phyloP scores from a whole-genome alignment of 2,797 vertebrate genomes.

The Sebastes oblongus region DNA sequence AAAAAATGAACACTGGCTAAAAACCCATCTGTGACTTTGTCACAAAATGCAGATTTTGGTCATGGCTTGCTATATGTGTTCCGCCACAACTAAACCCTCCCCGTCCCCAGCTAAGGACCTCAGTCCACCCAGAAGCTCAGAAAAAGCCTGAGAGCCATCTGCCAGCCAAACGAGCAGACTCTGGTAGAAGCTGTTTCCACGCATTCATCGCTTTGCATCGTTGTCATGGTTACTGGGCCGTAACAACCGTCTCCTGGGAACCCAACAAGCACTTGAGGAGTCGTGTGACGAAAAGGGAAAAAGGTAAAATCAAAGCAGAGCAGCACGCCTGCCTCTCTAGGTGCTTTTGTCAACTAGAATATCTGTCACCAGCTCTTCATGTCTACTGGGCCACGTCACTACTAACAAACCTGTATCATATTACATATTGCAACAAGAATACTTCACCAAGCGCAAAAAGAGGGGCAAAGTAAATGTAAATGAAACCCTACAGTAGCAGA shows the following conservation, averaged over 20 bases:
- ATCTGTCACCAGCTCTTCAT: background rate
- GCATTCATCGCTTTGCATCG: slow-evolving; percentile 17
- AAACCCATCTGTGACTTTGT: slow-evolving; percentile 4
- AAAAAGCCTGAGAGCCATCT: slow-evolving; percentile 38
- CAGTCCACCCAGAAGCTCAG: background rate
- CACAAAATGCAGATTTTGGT: slow-evolving; percentile 1
- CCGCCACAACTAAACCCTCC: background rate
- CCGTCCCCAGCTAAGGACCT: background rate
- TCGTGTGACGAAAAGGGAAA: slow-evolving; percentile 36
- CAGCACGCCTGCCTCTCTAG: background rate
- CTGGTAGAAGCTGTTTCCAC: slow-evolving; percentile 12
- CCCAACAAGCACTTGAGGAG: slow-evolving; percentile 39
- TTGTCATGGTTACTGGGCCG: slow-evolving; percentile 66
- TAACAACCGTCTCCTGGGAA: slow-evolving; percentile 69
- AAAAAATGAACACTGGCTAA: background rate
- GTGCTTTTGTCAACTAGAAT: background rate
- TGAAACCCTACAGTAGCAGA: background rate
- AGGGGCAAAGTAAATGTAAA: slow-evolving; percentile 14
- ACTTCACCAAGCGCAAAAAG: background rate
- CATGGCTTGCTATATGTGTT: background rate
- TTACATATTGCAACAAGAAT: background rate
- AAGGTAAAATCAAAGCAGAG: background rate
- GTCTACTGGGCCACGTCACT: background rate
- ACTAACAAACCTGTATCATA: background rate
- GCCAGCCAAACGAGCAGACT: slow-evolving; percentile 15